These are phyloP conservation scores for Grus americana DNA, from an alignment of 2,113 vertebrate genomes.

Conservation along the genomic window DNA sequence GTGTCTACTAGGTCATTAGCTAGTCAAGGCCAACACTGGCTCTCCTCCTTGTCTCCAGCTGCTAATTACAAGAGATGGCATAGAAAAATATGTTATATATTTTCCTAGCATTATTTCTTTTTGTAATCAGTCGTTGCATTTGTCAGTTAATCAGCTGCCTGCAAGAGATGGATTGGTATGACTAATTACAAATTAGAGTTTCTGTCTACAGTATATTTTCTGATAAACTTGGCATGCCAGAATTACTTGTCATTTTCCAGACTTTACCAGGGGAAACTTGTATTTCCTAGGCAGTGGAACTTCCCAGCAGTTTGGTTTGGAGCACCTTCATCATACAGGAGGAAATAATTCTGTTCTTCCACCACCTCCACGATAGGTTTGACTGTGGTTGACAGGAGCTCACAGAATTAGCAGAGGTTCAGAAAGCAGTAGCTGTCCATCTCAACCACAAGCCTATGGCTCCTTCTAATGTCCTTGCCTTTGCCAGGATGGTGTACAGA, in stretches of 20 bases:
- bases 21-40: not conserved
- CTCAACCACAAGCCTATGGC: not conserved
- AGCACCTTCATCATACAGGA: not conserved
- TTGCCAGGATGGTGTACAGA: not conserved
- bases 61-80: constrained; percentile 7
- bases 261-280: not conserved
- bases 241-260: not conserved
- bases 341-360: not conserved
- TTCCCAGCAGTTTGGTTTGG: not conserved
- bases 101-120: constrained; percentile 14
- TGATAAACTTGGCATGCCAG: not conserved
- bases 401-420: not conserved
- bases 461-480: not conserved
- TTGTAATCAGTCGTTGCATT: not conserved
- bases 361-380: not conserved
- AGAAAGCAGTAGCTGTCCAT: not conserved
- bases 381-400: not conserved
- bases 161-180: not conserved
- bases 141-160: constrained; percentile 11
- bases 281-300: not conserved
- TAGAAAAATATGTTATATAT: not conserved
- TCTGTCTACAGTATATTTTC: not conserved
- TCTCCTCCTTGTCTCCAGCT: not conserved
- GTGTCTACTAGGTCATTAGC: not conserved
- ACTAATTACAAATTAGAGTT: not conserved